A percentile compares a stretch with the other conserved stretches of the same genome.
These are phyloP conservation scores for Euura saliciscinereae DNA, from an alignment of 1,140 invertebrate species.

Conservation along the genomic window DNA sequence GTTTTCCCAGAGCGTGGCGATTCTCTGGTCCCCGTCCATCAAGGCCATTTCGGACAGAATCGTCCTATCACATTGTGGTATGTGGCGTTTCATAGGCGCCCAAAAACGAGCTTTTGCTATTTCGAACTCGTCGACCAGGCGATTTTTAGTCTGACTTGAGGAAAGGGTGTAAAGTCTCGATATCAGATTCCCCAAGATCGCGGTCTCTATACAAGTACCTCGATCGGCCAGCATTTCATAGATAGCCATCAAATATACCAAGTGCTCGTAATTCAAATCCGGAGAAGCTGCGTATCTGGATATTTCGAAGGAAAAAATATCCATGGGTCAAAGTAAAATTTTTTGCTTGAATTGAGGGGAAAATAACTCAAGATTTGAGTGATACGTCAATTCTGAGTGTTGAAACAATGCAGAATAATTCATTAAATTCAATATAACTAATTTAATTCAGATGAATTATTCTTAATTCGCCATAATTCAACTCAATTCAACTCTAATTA, in stretches of 20 bases:
- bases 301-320: neutral
- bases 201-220: constrained; percentile 33
- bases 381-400: neutral
- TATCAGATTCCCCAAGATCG: constrained; percentile 42
- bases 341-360: no score
- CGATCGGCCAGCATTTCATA: constrained; percentile 36
- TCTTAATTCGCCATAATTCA: no score
- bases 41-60: constrained; percentile 22
- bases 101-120: constrained; percentile 29
- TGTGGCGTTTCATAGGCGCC: constrained; percentile 20
- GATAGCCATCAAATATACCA: constrained; percentile 42
- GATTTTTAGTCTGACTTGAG: constrained; percentile 33
- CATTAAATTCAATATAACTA: neutral
- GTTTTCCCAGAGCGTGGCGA: constrained; percentile 27
- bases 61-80: constrained; percentile 28
- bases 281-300: constrained; percentile 40
- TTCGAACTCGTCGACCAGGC: constrained; percentile 32
- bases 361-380: no score
- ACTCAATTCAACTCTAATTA: no score
- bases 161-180: constrained; percentile 40
- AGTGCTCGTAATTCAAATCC: constrained; percentile 39
- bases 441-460: no score
- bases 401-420: constrained; percentile 7
- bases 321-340: no score
- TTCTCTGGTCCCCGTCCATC: constrained; percentile 15